A percentile compares a stretch with the other conserved stretches of the same genome.
Evolutionary conservation across 2,797 vertebrate species (phyloP).

Genomic region (Syngnathus rostellatus): DNA sequence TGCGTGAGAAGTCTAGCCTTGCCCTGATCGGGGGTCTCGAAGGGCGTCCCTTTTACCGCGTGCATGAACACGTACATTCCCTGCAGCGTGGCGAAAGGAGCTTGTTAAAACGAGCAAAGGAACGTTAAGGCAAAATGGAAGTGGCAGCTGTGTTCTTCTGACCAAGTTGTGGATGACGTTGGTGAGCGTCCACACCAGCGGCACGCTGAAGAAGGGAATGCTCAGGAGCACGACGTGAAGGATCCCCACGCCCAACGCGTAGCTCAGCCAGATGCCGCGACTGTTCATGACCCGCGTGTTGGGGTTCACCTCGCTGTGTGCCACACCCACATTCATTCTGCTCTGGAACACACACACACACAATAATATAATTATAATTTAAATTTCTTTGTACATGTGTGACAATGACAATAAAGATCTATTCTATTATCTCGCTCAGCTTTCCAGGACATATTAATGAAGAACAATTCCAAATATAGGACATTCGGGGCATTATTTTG

Average conservation of each 20-base stretch:
- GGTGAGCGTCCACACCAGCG: slow-evolving; percentile 93
- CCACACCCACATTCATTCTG: slow-evolving; percentile 96
- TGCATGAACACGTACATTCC: slow-evolving; percentile 99
- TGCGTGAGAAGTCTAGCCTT: slow-evolving; percentile 93
- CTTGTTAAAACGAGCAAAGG: not conserved
- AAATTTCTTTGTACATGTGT: too few species aligned
- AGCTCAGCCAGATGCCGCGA: slow-evolving; percentile 95
- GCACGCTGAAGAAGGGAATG: slow-evolving; percentile 95
- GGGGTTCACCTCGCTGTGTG: slow-evolving; percentile 96
- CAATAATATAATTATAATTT: not conserved
- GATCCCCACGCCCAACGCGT: slow-evolving; percentile 84
- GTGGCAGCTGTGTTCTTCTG: slow-evolving; percentile 43
- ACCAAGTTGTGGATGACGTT: slow-evolving; percentile 98
- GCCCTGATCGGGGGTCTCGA: slow-evolving; percentile 96
- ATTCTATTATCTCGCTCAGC: too few species aligned
- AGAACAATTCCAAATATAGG: not conserved
- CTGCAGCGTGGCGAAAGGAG: slow-evolving; percentile 56
- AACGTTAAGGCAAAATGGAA: too few species aligned
- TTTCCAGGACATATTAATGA: too few species aligned
- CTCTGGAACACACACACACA: slow-evolving; percentile 32
- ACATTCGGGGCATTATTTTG: not conserved
- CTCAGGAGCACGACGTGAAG: slow-evolving; percentile 93
- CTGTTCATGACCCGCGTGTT: slow-evolving; percentile 98
- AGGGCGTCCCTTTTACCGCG: slow-evolving; percentile 94
- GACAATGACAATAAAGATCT: too few species aligned